Evolutionary conservation across 2,113 vertebrate genomes (phyloP).

Genomic region (Pseudorectes ferrugineus): DNA sequence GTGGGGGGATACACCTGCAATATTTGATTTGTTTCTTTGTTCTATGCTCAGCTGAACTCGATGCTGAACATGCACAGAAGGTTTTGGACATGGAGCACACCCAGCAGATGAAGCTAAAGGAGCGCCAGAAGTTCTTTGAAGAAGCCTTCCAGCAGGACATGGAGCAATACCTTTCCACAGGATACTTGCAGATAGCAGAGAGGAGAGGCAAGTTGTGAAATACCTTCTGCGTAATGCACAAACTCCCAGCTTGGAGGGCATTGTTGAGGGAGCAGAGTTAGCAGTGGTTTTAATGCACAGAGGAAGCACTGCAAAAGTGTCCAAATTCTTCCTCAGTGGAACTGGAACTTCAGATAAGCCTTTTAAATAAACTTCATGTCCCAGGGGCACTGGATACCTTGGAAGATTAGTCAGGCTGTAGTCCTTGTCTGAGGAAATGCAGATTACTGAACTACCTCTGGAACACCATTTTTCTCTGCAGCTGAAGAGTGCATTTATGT

Average conservation of each 20-base stretch:
- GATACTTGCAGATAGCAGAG: slow-evolving; percentile 92
- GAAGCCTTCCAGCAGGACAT: slow-evolving; percentile 98
- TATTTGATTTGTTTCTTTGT: neutral
- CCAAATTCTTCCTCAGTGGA: neutral
- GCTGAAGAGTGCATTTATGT: neutral
- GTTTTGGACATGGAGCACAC: slow-evolving; percentile 84
- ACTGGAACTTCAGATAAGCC: neutral
- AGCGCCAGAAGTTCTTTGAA: slow-evolving; percentile 96
- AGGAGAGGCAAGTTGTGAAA: slow-evolving; percentile 82
- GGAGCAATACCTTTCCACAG: slow-evolving; percentile 95
- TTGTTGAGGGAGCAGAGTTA: neutral
- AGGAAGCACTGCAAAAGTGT: neutral
- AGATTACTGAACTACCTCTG: neutral
- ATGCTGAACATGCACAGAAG: slow-evolving; percentile 85
- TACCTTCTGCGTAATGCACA: neutral
- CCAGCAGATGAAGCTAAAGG: slow-evolving; percentile 89
- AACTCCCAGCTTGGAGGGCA: neutral
- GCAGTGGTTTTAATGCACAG: neutral
- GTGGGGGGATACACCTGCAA: neutral
- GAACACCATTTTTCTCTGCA: neutral
- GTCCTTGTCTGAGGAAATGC: neutral
- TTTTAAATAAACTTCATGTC: neutral
- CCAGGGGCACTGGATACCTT: neutral
- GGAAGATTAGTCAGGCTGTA: neutral
- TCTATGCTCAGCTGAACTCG: slow-evolving; percentile 82